Base-by-base conservation (phyloP, 2,888 invertebrate species). In the Patella caerulea region DNA sequence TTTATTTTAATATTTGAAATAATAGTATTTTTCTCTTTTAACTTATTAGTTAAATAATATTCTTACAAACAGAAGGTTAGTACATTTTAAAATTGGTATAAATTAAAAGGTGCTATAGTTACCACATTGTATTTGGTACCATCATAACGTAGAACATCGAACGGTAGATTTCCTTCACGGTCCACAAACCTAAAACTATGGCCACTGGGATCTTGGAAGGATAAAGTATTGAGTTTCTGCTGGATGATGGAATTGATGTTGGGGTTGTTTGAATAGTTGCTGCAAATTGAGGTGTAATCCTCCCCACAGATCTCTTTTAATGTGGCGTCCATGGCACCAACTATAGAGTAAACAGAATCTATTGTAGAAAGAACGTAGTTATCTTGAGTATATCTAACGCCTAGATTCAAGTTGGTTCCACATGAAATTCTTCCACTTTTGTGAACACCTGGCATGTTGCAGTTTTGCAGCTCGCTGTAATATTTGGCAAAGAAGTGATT, bases 271-370 rank as follows among this genome's bases (percentile, higher is more conserved):
- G 72, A 74, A 73, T 87, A 88, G 2, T 79, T 80, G 4, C 80
- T 19, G 53, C 89, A 89, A 3, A 88, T 78, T 14, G 81, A 83
- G 3, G 73, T 75, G 72, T 87, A 88, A 74, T 83, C 73, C 1
- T 70, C 70, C 0, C 88, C 89, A 79, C 89, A 90, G 65, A 84
- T 81, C n/a, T 89, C 85, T 53, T 86, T 84, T 15, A 91, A 83
- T 3, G 91, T 88, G 15, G 86, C 83, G 71, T 91, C 89, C 11
- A 92, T 82, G 5, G 90, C 92, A 54, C 86, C 87, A 4, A 88
- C 89, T n/a, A 91, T 82, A 9, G 91, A 87, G 75, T 90, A 89
- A 2, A 92, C 91, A 12, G 92, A 88, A 78, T 92, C 91, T 69
- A 92, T 91, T 14, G 90, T 90, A 9, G 90, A 87, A 9, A 90